phyloP scores from a whole-genome alignment of 2,888 invertebrate species.

The Trachelus iudaicus region DNA sequence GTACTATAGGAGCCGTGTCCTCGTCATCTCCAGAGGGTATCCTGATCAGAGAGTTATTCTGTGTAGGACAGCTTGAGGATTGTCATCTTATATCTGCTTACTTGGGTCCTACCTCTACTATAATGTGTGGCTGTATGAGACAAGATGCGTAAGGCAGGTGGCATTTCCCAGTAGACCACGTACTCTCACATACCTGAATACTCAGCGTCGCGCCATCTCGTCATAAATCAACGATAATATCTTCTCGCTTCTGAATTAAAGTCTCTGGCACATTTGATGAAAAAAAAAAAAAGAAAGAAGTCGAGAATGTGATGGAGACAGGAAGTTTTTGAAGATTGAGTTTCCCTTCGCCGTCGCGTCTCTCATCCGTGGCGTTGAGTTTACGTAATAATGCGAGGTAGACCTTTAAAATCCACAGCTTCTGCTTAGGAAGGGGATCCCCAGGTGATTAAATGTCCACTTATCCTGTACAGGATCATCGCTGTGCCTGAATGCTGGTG shows the following conservation, averaged over 20 bases:
- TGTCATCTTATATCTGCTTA: not conserved
- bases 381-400: not conserved
- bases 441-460: not conserved
- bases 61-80: not conserved
- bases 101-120: not conserved
- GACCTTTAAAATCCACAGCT: not conserved
- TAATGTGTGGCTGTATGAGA: not conserved
- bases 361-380: not conserved
- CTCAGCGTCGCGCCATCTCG: not conserved
- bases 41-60: not conserved
- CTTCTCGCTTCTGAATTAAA: slow-evolving; percentile 6
- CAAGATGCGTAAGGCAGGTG: not conserved
- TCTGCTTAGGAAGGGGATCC: not conserved
- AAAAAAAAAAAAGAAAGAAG: not conserved
- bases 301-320: not conserved
- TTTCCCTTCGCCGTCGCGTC: not conserved
- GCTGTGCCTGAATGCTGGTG: not conserved
- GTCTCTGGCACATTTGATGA: not conserved
- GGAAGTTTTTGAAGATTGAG: not conserved
- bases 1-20: not conserved
- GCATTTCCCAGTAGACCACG: not conserved
- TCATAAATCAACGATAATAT: slow-evolving; percentile 1
- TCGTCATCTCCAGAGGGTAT: not conserved
- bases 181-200: not conserved
- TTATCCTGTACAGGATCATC: not conserved